These are phyloP conservation scores for Orthosia incerta DNA, from an alignment of 2,888 invertebrate genomes.

Conservation along the genomic window DNA sequence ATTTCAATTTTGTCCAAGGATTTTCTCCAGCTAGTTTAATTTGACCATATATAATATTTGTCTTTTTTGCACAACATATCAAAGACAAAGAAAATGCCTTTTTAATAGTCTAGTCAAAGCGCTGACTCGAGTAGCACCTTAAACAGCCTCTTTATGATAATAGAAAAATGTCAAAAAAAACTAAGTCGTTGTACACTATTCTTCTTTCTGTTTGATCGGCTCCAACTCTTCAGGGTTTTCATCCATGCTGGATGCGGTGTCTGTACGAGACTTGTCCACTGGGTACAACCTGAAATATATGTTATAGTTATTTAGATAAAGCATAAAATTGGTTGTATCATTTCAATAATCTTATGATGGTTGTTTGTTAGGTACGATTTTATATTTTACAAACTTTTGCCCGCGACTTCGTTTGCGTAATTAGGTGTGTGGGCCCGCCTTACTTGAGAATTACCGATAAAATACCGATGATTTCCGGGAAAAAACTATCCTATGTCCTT, in stretches of 20 bases:
- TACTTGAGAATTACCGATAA: too few species aligned
- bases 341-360: too few species aligned
- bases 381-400: too few species aligned
- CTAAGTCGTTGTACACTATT: constrained; percentile 67
- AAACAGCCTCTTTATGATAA: constrained; percentile 66
- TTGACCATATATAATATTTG: background rate
- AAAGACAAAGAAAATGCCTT: constrained; percentile 31
- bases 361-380: too few species aligned
- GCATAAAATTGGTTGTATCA: background rate
- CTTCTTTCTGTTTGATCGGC: constrained; percentile 80
- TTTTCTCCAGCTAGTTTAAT: background rate
- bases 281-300: constrained; percentile 94
- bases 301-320: background rate
- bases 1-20: too few species aligned
- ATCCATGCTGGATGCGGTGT: constrained; percentile 92
- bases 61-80: constrained; percentile 24
- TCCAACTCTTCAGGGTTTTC: constrained; percentile 84
- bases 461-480: too few species aligned
- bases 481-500: too few species aligned
- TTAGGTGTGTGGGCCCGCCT: too few species aligned
- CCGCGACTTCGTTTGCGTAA: too few species aligned
- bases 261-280: constrained; percentile 96
- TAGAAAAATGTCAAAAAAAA: constrained; percentile 28
- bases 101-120: constrained; percentile 41
- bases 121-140: constrained; percentile 63